Percentiles rank a stretch among this genome's conserved stretches.
Conservation (phyloP, 2,113 vertebrate species). For the Grammomys surdaster region DNA sequence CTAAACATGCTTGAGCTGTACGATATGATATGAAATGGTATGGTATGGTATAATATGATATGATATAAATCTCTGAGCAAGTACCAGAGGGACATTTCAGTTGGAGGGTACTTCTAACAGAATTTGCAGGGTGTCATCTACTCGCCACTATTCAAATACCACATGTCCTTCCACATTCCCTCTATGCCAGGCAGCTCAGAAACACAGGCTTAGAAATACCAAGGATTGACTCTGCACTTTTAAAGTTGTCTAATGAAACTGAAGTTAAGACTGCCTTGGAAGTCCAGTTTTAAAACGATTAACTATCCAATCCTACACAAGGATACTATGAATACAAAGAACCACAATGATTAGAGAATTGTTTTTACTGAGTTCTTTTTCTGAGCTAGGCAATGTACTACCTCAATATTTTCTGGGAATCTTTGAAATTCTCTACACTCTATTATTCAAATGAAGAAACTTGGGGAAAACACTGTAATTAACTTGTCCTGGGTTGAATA, state of each 20-base stretch:
- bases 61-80: neutral
- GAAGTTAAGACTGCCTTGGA: neutral
- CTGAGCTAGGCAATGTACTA: neutral
- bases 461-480: neutral
- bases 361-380: neutral
- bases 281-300: neutral
- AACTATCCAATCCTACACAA: neutral
- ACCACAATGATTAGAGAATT: neutral
- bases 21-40: too few species aligned
- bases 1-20: neutral
- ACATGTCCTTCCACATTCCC: too few species aligned
- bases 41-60: neutral
- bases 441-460: neutral
- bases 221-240: neutral
- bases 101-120: neutral
- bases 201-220: neutral
- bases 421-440: neutral
- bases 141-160: neutral
- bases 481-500: neutral
- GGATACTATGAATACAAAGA: neutral
- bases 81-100: neutral
- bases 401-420: neutral
- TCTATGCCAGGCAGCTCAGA: neutral
- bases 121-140: neutral
- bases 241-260: neutral